Percentiles rank a stretch among this genome's conserved stretches.
Conservation (phyloP, 1,140 invertebrate genomes). For the Drosophila lini region DNA sequence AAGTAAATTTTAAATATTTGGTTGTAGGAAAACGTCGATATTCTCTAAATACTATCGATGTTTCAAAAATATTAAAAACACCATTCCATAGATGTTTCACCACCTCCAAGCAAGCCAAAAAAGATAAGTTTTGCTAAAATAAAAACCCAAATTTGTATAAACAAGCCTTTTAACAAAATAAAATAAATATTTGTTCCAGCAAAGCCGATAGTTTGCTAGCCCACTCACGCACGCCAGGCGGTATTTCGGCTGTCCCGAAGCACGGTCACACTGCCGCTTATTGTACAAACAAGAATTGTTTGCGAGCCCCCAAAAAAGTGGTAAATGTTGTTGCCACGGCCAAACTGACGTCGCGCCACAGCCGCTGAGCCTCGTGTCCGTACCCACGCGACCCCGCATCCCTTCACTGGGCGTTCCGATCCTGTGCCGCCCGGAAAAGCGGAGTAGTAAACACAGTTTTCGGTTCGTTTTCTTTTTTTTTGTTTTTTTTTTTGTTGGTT, state of each 20-base stretch:
- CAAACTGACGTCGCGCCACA: constrained; percentile 29
- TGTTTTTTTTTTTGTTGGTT: constrained; percentile 13
- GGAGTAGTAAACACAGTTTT: constrained; percentile 1
- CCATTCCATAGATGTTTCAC: no score
- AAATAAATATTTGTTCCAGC: neutral
- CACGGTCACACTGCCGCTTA: constrained; percentile 28
- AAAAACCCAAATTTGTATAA: no score
- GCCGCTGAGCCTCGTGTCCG: constrained; percentile 22
- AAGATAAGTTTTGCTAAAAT: no score
- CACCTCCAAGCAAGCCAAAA: no score
- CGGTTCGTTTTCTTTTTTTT: constrained; percentile 6
- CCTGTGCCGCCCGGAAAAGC: neutral
- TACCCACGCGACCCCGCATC: constrained; percentile 12
- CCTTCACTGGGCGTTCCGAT: constrained; percentile 2
- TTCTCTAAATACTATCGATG: no score
- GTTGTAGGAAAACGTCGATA: no score
- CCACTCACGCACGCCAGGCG: neutral
- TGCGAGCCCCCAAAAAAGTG: constrained; percentile 18
- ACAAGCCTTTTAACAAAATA: no score
- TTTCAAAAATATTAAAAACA: no score
- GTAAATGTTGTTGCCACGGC: constrained; percentile 36
- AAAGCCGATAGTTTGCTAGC: neutral
- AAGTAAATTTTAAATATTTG: no score
- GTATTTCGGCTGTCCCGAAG: neutral
- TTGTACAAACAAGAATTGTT: constrained; percentile 18